Evolutionary conservation across 2,113 vertebrate genomes (phyloP).

Genomic region (Sceloporus undulatus): DNA sequence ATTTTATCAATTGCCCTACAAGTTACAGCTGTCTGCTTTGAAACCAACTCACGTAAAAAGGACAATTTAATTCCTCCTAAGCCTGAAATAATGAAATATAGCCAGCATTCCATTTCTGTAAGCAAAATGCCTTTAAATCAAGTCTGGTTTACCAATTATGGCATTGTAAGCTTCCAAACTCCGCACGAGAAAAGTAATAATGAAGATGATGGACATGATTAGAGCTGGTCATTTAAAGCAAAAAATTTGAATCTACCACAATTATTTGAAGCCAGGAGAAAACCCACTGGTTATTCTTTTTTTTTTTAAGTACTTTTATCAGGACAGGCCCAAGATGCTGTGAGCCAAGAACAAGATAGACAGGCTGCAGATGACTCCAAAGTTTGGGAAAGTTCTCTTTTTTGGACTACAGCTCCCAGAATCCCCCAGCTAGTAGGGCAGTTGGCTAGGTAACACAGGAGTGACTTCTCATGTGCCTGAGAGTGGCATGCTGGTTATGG

Average conservation of each 20-base stretch:
- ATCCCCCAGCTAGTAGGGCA: neutral
- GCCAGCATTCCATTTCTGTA: neutral
- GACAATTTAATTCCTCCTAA: constrained; percentile 31
- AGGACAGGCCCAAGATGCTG: neutral
- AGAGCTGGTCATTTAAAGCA: constrained; percentile 41
- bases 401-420: neutral
- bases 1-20: neutral
- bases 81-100: constrained; percentile 34
- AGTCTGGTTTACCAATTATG: constrained; percentile 43
- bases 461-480: too few species aligned
- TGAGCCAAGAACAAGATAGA: neutral
- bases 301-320: neutral
- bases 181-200: constrained; percentile 40
- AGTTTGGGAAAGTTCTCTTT: neutral
- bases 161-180: constrained; percentile 36
- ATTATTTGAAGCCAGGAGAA: constrained; percentile 54
- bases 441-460: neutral
- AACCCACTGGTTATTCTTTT: constrained; percentile 47
- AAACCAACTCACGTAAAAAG: constrained; percentile 15
- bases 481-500: neutral
- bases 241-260: constrained; percentile 58
- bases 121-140: constrained; percentile 42
- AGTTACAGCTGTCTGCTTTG: constrained; percentile 12
- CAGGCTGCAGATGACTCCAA: neutral
- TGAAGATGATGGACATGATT: constrained; percentile 31